phyloP scores from a whole-genome alignment of 2,888 invertebrate genomes.

The Dendrolimus houi region DNA sequence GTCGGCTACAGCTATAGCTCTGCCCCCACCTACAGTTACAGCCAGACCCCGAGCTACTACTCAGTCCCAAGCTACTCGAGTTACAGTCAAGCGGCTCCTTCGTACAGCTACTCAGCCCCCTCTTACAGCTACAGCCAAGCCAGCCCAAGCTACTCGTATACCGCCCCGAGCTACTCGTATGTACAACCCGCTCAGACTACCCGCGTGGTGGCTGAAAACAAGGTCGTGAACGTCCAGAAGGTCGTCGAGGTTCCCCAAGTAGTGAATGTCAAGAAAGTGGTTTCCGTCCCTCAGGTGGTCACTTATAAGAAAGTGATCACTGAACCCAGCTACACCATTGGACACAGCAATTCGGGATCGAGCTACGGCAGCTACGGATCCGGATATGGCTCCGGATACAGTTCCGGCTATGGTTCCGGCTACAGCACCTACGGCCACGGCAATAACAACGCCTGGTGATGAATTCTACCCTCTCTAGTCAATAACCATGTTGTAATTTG shows the following conservation, averaged over 20 bases:
- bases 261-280: constrained; percentile 32
- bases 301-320: constrained; percentile 34
- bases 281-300: constrained; percentile 43
- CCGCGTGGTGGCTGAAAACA: constrained; percentile 22
- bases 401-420: constrained; percentile 14
- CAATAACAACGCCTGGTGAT: constrained; percentile 17
- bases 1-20: neutral
- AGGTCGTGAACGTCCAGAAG: constrained; percentile 33
- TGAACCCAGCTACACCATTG: constrained; percentile 8
- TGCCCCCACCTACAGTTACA: constrained; percentile 5
- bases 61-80: neutral
- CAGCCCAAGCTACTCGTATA: neutral
- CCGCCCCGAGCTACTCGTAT: neutral
- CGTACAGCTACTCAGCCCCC: neutral
- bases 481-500: neutral
- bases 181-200: constrained; percentile 1
- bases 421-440: constrained; percentile 4
- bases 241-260: constrained; percentile 33
- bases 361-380: constrained; percentile 9
- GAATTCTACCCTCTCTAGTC: constrained; percentile 5
- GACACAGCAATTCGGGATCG: constrained; percentile 3
- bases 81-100: neutral
- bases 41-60: neutral
- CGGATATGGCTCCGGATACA: constrained; percentile 9
- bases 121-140: neutral